Conservation (phyloP, 2,888 invertebrate genomes). For the Microdon myrmicae region DNA sequence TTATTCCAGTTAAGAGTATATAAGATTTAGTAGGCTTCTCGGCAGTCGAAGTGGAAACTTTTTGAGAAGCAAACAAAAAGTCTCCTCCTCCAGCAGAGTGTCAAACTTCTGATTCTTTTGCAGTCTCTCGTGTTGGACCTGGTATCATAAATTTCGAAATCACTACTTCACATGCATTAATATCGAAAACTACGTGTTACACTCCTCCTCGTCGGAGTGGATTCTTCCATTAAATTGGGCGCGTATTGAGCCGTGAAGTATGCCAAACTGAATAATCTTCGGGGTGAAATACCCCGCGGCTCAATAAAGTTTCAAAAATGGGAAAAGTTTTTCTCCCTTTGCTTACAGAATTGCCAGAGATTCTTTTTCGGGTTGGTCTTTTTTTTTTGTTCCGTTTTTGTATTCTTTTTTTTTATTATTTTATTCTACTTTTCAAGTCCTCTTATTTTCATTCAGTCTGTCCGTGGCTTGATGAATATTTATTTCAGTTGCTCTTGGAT, state of each 20-base stretch:
- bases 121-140: too few species aligned
- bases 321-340: slow-evolving; percentile 37
- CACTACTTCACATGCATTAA: slow-evolving; percentile 34
- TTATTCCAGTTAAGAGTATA: too few species aligned
- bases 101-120: too few species aligned
- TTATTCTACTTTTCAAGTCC: slow-evolving; percentile 20
- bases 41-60: too few species aligned
- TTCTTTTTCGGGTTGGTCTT: slow-evolving; percentile 18
- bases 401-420: slow-evolving; percentile 11
- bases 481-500: slow-evolving; percentile 34
- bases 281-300: slow-evolving; percentile 48
- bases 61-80: slow-evolving; percentile 14
- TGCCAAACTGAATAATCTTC: slow-evolving; percentile 54
- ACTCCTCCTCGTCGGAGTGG: slow-evolving; percentile 53
- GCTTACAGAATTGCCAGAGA: slow-evolving; percentile 33
- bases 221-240: slow-evolving; percentile 66
- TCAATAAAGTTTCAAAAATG: slow-evolving; percentile 49
- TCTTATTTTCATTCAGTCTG: slow-evolving; percentile 33
- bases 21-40: too few species aligned
- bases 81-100: slow-evolving; percentile 6
- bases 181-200: slow-evolving; percentile 25
- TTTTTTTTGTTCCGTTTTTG: slow-evolving; percentile 16
- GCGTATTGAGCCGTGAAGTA: slow-evolving; percentile 63
- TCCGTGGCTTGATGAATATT: slow-evolving; percentile 46
- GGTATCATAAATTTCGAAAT: slow-evolving; percentile 48